A percentile compares a stretch with the other conserved stretches of the same genome.
These are phyloP conservation scores for Heterodera filipjevi DNA, from an alignment of 2,888 invertebrate species.

Conservation along the genomic window DNA sequence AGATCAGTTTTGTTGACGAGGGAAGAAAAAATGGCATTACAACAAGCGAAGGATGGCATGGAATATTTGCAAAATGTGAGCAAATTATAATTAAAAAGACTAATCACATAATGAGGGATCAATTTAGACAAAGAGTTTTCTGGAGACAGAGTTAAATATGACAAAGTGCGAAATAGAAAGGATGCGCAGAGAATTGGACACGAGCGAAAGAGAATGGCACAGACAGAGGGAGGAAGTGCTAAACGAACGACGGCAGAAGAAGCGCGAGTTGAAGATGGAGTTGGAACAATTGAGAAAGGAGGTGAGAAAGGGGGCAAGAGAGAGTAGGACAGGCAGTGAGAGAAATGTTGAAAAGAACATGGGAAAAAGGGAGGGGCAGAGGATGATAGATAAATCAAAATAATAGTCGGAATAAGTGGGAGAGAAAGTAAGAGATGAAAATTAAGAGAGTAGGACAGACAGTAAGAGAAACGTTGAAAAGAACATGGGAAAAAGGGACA, in stretches of 20 bases:
- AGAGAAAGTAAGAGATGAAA: neutral
- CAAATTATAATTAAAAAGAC: constrained; percentile 1
- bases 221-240: constrained; percentile 37
- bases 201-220: constrained; percentile 40
- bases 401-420: neutral
- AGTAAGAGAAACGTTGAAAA: too few species aligned
- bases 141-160: constrained; percentile 47
- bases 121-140: constrained; percentile 43
- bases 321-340: neutral
- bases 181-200: constrained; percentile 35
- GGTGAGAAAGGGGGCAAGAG: constrained; percentile 6
- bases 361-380: too few species aligned
- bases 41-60: constrained; percentile 9
- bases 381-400: constrained; percentile 10
- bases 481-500: too few species aligned
- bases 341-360: neutral
- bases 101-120: neutral
- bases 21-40: neutral
- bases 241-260: constrained; percentile 45
- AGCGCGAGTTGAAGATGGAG: constrained; percentile 42
- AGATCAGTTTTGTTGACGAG: neutral
- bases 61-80: constrained; percentile 22
- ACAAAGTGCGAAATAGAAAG: constrained; percentile 41
- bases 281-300: constrained; percentile 39
- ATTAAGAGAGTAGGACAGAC: neutral